Conservation (phyloP, 1,140 invertebrate genomes). For the Ostrea edulis region DNA sequence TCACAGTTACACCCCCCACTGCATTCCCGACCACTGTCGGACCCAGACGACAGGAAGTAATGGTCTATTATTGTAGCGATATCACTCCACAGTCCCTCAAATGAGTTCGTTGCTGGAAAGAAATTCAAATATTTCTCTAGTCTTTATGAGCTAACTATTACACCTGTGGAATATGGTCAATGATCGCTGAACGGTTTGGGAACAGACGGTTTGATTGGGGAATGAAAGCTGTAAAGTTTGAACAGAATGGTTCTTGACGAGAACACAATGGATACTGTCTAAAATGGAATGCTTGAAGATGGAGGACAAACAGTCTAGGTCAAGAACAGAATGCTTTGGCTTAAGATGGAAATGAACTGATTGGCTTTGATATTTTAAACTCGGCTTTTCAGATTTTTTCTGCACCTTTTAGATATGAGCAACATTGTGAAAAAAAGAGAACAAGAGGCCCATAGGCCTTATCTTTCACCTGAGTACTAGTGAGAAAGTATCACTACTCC, state of each 20-base stretch:
- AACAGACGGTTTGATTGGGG: not conserved
- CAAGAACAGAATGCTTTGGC: too few relatives aligned
- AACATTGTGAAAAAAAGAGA: too few relatives aligned
- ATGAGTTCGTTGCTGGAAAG: slow-evolving; percentile 37
- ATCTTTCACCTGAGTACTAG: too few relatives aligned
- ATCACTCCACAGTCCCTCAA: slow-evolving; percentile 55
- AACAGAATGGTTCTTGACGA: not conserved
- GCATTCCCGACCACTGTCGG: slow-evolving; percentile 29
- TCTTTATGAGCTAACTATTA: not conserved
- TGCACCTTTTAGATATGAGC: too few relatives aligned
- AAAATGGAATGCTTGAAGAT: too few relatives aligned
- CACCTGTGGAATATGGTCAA: not conserved
- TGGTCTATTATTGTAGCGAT: not conserved
- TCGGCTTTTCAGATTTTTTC: too few relatives aligned
- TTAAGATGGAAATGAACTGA: too few relatives aligned
- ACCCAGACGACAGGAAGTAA: slow-evolving; percentile 41
- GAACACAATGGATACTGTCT: too few relatives aligned
- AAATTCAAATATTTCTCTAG: not conserved
- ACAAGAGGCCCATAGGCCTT: too few relatives aligned
- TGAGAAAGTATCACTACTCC: too few relatives aligned
- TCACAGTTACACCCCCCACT: slow-evolving; percentile 55
- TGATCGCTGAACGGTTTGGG: not conserved
- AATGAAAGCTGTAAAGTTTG: not conserved
- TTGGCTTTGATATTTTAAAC: too few relatives aligned
- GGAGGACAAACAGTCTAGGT: too few relatives aligned